These are phyloP conservation scores for Coenonympha arcania DNA, from an alignment of 2,888 invertebrate species.

Conservation along the genomic window DNA sequence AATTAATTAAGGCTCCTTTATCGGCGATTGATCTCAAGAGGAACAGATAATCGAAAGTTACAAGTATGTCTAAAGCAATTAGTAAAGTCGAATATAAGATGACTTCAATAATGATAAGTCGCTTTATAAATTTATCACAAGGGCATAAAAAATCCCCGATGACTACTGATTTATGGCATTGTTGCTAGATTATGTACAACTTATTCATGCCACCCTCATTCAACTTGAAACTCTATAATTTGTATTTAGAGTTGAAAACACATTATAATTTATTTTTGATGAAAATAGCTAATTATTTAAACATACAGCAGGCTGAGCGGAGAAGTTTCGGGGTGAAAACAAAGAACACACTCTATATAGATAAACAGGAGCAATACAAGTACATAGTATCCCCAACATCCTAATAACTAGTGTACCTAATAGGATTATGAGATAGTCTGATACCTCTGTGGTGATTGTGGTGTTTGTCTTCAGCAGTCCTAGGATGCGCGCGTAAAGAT, in stretches of 20 bases:
- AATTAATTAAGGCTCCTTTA: no score
- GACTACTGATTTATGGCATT: constrained; percentile 8
- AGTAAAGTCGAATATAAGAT: neutral
- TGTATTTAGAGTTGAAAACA: constrained; percentile 8
- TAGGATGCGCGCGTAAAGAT: no score
- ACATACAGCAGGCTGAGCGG: no score
- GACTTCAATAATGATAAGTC: constrained; percentile 6
- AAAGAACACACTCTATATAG: no score
- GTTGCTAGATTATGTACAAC: constrained; percentile 6
- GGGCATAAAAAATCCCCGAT: constrained; percentile 10
- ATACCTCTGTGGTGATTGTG: no score
- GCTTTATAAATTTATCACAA: neutral
- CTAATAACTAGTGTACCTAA: no score
- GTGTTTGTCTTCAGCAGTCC: no score
- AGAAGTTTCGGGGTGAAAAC: no score
- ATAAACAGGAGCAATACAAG: no score
- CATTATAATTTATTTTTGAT: constrained; percentile 12
- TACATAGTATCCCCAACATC: no score
- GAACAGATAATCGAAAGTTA: neutral
- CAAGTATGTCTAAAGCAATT: neutral
- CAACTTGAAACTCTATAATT: neutral
- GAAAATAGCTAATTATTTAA: no score
- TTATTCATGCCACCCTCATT: neutral
- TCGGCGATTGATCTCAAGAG: neutral
- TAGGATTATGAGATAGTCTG: no score